Base-by-base conservation (phyloP, 1,140 invertebrate genomes). In the Apis laboriosa region DNA sequence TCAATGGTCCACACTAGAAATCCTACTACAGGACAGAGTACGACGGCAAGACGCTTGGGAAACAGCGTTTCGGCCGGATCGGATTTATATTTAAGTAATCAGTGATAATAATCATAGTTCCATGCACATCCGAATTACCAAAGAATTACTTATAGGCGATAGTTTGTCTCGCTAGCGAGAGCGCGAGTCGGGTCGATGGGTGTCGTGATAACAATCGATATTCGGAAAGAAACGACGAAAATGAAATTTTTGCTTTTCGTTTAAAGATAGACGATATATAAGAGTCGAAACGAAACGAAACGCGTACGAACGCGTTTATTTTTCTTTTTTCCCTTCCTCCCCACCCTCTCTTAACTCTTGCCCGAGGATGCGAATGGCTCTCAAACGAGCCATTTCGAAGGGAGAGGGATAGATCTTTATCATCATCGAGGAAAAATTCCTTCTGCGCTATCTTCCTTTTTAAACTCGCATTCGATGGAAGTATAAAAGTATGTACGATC, bases 111-210 rank as follows among this genome's bases (percentile, higher is more conserved):
- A 92, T 91, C 89, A 93, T 93, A 93, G 92, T 93, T 93, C 91
- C 91, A 94, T 91, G 91, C 92, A 93, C 91, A 92, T 92, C 91
- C 90, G 88, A 93, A 93, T 92, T 93, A 93, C 90, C 92, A 93
- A 93, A 92, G 92, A 77, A 43, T 43, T 43, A 43, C 34, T 43
- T 90, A 86, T 92, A 92, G 90, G 85, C 84, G 85, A 91, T 90
- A 92, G 88, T 89, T 89, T 90, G 83, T 80, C 80, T 77, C 66
- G 77, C 74, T 83, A 84, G 80, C 80, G 77, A 77, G 80, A 83
- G 55, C 64, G 82, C 66, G 86, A 81, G 64, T 58, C 67, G 85
- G 80, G 53, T 61, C 72, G 15, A 61, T 64, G 56, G 76, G 61
- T 56, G 5, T 34, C 17, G 28, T 15, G 64, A 49, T 73, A 74